Conservation (phyloP, 1,140 invertebrate genomes). For the Drosophila burlai region DNA sequence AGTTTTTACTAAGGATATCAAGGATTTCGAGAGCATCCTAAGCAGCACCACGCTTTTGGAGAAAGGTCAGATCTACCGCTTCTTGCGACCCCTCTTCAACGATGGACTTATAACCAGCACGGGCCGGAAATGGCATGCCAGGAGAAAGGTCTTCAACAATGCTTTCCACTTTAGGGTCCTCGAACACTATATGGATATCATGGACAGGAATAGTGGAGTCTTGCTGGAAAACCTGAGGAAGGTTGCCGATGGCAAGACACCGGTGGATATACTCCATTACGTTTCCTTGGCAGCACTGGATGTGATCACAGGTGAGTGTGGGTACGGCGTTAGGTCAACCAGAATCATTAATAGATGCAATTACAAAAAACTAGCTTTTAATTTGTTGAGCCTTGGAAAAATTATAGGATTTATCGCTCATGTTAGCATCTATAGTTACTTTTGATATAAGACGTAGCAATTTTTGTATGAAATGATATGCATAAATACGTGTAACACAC, state of each 20-base stretch:
- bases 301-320: slow-evolving; percentile 60
- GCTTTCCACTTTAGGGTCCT: slow-evolving; percentile 94
- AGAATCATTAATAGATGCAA: too few species aligned
- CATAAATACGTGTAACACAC: too few species aligned
- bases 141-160: slow-evolving; percentile 88
- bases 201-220: slow-evolving; percentile 88
- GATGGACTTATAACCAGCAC: slow-evolving; percentile 83
- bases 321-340: too few species aligned
- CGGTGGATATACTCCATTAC: slow-evolving; percentile 44
- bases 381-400: too few species aligned
- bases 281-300: slow-evolving; percentile 66
- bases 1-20: slow-evolving; percentile 81
- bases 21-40: slow-evolving; percentile 65
- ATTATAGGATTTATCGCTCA: too few species aligned
- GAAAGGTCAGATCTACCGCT: slow-evolving; percentile 76
- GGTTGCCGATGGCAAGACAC: slow-evolving; percentile 49
- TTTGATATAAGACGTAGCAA: too few species aligned
- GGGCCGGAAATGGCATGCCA: slow-evolving; percentile 66
- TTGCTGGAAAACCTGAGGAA: slow-evolving; percentile 86
- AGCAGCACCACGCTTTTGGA: slow-evolving; percentile 64
- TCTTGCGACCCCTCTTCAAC: slow-evolving; percentile 83
- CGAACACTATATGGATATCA: slow-evolving; percentile 90
- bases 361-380: too few species aligned
- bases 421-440: too few species aligned
- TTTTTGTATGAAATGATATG: too few species aligned